A percentile compares a stretch with the other conserved stretches of the same genome.
Evolutionary conservation across 2,113 vertebrate species (phyloP).

Genomic region (Rhinolophus ferrumequinum): DNA sequence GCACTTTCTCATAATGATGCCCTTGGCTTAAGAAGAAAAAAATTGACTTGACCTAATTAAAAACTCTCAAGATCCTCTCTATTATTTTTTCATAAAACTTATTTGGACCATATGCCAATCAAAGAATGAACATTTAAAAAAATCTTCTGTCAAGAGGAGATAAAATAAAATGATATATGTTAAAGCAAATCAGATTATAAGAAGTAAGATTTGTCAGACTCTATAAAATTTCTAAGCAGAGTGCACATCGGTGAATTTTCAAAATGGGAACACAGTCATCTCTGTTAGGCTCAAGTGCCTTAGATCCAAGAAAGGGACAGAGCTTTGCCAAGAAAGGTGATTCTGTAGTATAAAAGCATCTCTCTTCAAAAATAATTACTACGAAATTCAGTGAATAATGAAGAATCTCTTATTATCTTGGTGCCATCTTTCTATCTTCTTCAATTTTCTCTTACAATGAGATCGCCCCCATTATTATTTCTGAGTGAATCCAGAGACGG

Average conservation of each 20-base stretch:
- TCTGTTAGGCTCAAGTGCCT: conserved; percentile 30
- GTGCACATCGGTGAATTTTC: conserved; percentile 40
- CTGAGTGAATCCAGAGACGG: conserved; percentile 5
- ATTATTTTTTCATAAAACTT: conserved; percentile 71
- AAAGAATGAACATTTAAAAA: conserved; percentile 61
- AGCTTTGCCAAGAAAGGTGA: not conserved
- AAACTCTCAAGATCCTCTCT: conserved; percentile 62
- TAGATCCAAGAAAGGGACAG: conserved; percentile 47
- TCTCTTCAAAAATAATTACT: conserved; percentile 67
- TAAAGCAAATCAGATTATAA: conserved; percentile 59
- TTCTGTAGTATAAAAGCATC: not conserved
- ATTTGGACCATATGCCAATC: conserved; percentile 69
- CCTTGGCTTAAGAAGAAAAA: conserved; percentile 70
- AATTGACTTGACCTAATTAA: conserved; percentile 80
- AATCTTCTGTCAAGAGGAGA: conserved; percentile 52
- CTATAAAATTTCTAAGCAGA: conserved; percentile 62
- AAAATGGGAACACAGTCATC: conserved; percentile 63
- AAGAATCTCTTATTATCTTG: conserved; percentile 44
- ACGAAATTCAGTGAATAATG: conserved; percentile 52
- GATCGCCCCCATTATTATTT: conserved; percentile 11
- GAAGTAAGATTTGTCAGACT: conserved; percentile 56
- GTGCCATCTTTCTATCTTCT: not conserved
- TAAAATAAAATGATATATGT: conserved; percentile 77
- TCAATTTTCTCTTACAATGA: conserved; percentile 61
- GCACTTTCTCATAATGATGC: conserved; percentile 68